Percentiles rank a stretch among this genome's conserved stretches.
These are phyloP conservation scores for Lagopus muta DNA, from an alignment of 2,113 vertebrate genomes.

Conservation along the genomic window DNA sequence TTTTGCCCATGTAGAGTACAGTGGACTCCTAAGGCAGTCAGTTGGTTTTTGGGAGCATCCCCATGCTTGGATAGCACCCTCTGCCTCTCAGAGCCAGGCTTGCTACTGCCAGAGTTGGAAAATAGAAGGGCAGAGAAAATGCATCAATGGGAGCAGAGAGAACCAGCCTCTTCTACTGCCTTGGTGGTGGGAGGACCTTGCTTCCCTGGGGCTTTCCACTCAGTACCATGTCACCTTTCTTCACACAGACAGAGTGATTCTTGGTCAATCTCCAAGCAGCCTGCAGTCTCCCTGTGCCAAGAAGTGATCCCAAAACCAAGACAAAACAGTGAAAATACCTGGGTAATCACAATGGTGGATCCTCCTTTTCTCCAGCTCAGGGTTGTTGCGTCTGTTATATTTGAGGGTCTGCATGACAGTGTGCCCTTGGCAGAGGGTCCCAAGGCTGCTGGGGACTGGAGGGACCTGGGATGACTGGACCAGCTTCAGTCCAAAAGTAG, in stretches of 20 bases:
- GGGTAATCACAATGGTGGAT: slow-evolving; percentile 90
- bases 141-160: accelerated
- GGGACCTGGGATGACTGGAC: slow-evolving; percentile 76
- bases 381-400: slow-evolving; percentile 92
- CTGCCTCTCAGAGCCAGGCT: background rate
- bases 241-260: background rate
- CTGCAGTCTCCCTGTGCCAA: background rate
- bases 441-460: slow-evolving; percentile 75
- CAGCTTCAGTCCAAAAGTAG: slow-evolving; percentile 77
- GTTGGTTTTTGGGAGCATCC: background rate
- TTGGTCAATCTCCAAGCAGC: background rate
- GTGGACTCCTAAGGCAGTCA: background rate
- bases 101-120: accelerated
- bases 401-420: slow-evolving; percentile 83
- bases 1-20: background rate
- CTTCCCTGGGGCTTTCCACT: background rate
- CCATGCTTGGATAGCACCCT: background rate
- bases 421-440: slow-evolving; percentile 79
- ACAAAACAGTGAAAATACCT: slow-evolving; percentile 62
- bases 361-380: slow-evolving; percentile 91
- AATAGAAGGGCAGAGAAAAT: background rate
- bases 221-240: background rate
- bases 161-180: background rate
- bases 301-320: background rate
- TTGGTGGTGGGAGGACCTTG: background rate